Base-by-base conservation (phyloP, 2,797 vertebrate genomes). In the Astyanax mexicanus region DNA sequence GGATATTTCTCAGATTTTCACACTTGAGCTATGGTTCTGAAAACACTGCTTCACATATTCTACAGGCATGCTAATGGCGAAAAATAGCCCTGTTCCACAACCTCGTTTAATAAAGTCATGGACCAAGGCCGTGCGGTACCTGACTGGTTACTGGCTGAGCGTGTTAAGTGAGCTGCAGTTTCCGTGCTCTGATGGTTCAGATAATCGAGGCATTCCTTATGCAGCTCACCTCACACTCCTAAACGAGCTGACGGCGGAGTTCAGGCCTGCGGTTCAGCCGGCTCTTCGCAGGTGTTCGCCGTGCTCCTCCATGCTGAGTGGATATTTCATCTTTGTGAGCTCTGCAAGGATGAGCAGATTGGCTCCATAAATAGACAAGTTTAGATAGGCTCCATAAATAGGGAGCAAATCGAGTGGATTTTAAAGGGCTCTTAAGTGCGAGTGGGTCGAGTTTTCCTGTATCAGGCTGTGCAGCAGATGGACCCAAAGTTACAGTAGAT, bases 181-280 rank as follows among this genome's bases (percentile, higher is more conserved):
- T 60, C 21, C 67, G 51, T 67, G 37, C 15, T 44, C 61, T 44
- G 61, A 25, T 64, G 61, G 37, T 64, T 64, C 44, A 8, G 38
- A 23, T 47, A 40, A 40, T 60, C 6, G 0, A 51, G 10, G 10
- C 32, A 37, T 68, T 29, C 8, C 4, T 60, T 55, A 27, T 42
- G 42, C 54, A 51, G 13, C 66, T 66, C 29, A 12, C 62, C 6
- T n/a, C n/a, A 1, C 23, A 29, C 42, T 66, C 42, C 29, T 12
- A 45, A 65, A 66, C 23, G 38, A 45, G 55, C 42, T 21, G 17
- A 51, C 65, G 40, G 15, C n/a, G 29, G 62, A 45, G 38, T 38
- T 58, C 8, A 11, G 52, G 44, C 21, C 10, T 1, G 55, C 32
- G 58, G 40, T 58, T 58, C 21, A 49, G 6, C 37, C 3, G 45